A percentile compares a stretch with the other conserved stretches of the same genome.
phyloP scores from a whole-genome alignment of 2,113 vertebrate species.

The Melanocharis versteri region DNA sequence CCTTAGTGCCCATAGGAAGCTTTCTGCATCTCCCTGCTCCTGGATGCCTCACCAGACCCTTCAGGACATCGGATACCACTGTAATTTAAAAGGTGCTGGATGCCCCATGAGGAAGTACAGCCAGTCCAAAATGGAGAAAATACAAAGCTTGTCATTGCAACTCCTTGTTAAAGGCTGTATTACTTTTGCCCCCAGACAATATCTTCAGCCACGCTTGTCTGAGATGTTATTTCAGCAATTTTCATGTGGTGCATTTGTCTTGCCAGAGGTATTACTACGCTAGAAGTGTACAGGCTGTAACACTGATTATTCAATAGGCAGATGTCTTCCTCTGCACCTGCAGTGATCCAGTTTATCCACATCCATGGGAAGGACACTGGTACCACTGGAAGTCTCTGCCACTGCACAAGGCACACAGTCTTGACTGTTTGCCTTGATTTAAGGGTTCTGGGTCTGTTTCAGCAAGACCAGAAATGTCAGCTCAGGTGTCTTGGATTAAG shows the following conservation, averaged over 20 bases:
- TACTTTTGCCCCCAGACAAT: background rate
- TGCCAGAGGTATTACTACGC: background rate
- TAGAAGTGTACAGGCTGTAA: background rate
- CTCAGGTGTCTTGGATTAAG: constrained; percentile 6
- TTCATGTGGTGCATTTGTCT: background rate
- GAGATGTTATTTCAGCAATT: background rate
- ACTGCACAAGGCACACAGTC: background rate
- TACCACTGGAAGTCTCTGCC: background rate
- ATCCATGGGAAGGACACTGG: background rate
- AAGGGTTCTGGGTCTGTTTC: background rate
- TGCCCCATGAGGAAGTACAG: background rate
- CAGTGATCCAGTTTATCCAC: background rate
- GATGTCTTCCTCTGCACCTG: background rate
- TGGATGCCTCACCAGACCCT: background rate
- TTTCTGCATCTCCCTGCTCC: background rate
- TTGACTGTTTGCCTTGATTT: background rate
- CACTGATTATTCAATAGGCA: background rate
- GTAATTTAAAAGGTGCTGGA: background rate
- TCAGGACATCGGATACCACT: fast-evolving
- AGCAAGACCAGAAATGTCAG: background rate
- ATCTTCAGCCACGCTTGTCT: background rate
- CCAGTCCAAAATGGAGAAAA: background rate
- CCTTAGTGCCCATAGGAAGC: background rate
- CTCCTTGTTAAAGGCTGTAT: background rate
- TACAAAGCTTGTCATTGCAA: background rate